These are phyloP conservation scores for Chelon labrosus DNA, from an alignment of 2,797 vertebrate genomes.

Conservation along the genomic window DNA sequence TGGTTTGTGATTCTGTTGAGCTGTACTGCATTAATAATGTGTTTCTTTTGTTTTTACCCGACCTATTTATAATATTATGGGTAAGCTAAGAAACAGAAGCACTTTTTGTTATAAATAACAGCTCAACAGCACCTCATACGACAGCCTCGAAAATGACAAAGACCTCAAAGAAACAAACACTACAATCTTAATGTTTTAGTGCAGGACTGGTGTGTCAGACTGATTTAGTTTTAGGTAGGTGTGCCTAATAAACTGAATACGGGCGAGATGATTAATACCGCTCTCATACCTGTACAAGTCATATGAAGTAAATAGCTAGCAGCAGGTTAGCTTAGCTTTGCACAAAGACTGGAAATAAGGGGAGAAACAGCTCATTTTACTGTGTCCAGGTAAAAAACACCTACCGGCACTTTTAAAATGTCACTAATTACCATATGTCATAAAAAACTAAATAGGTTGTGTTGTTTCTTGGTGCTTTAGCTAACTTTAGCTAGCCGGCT, in stretches of 20 bases:
- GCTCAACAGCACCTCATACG: background rate
- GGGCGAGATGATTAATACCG: conserved; percentile 2
- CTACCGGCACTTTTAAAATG: background rate
- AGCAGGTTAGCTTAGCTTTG: conserved; percentile 19
- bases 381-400: background rate
- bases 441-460: background rate
- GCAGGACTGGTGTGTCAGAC: conserved; percentile 1
- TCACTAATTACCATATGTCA: background rate
- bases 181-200: background rate
- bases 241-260: background rate
- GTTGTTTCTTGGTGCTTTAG: background rate
- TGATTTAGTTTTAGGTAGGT: conserved; percentile 7
- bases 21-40: background rate
- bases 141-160: background rate
- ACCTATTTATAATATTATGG: background rate
- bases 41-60: conserved; percentile 29
- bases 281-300: background rate
- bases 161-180: background rate
- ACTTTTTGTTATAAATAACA: background rate
- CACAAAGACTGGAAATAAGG: conserved; percentile 2
- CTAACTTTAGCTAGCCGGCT: background rate
- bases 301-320: conserved; percentile 12
- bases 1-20: conserved; percentile 5
- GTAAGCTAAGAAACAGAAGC: conserved; percentile 3
- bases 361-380: background rate